Percentiles rank a stretch among this genome's conserved stretches.
phyloP scores from a whole-genome alignment of 1,140 invertebrate genomes.

The Eumeta japonica region DNA sequence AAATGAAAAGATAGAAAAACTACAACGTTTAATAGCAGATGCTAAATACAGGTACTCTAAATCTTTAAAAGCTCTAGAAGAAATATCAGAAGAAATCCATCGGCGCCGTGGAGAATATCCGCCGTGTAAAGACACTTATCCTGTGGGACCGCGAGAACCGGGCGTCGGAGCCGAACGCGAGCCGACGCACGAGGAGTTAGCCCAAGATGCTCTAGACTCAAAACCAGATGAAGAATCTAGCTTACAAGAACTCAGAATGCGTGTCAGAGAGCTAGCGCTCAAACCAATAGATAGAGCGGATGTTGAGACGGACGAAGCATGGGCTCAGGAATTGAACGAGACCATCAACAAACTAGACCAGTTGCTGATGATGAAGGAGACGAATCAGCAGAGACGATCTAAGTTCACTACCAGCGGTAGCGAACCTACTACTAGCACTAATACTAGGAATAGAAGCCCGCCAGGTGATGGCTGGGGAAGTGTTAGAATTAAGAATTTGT shows the following conservation, averaged over 20 bases:
- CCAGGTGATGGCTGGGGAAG: conserved; percentile 29
- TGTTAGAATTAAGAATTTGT: conserved; percentile 24
- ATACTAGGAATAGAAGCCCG: conserved; percentile 22
- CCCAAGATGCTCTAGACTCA: conserved; percentile 25
- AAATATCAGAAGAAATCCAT: conserved; percentile 93
- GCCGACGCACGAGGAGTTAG: conserved; percentile 52
- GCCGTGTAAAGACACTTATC: conserved; percentile 45
- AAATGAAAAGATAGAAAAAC: conserved; percentile 76
- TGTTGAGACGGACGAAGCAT: conserved; percentile 61
- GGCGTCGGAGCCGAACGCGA: conserved; percentile 84
- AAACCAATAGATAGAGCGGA: conserved; percentile 64
- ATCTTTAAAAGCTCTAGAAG: conserved; percentile 82
- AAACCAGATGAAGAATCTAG: conserved; percentile 47
- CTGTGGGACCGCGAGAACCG: conserved; percentile 75
- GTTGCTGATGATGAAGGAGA: conserved; percentile 62
- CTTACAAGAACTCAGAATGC: conserved; percentile 56
- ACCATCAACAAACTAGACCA: conserved; percentile 68
- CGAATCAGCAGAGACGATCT: conserved; percentile 50
- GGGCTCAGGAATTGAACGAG: conserved; percentile 64
- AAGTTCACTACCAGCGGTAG: conserved; percentile 39
- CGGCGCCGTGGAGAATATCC: conserved; percentile 53
- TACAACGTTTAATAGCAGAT: conserved; percentile 76
- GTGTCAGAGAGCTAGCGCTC: conserved; percentile 61
- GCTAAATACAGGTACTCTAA: conserved; percentile 84
- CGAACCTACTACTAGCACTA: conserved; percentile 37